Base-by-base conservation (phyloP, 2,797 vertebrate species). In the Percopsis omiscomaycus region DNA sequence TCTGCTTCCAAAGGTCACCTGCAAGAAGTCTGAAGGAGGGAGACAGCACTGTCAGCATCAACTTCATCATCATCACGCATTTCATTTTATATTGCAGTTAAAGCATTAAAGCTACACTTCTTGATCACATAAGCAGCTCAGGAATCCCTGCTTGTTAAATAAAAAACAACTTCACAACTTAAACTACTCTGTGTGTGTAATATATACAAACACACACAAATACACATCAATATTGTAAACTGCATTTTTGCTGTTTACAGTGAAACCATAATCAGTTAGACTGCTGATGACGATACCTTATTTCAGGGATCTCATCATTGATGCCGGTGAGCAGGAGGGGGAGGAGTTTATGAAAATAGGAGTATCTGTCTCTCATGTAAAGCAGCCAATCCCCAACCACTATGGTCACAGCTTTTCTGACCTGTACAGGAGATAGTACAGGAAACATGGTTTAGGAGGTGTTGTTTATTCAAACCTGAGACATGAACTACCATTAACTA, bases 311-410 rank as follows among this genome's bases (percentile, higher is more conserved):
- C 66, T 97, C 95, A 44, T 99, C 97, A 2, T 48, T 88, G 55
- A 94, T 70, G 79, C 91, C 89, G 81, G 94, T 96, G 76, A 99
- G 91, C 67, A 99, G 84, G 49, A 99, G 92, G 3, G 97, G 97
- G 57, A 96, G 89, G 69, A 99, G 69, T 79, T 96, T 99, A 85
- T 96, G 94, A 79, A 98, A 97, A 84, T 94, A 96, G 0, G 96
- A 99, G 42, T 98, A 99, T 81, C 98, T 92, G 76, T 99, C 98
- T 8, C 86, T 89, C 73, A 98, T 84, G 45, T 90, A 80, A 69
- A 98, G 90, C 42, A 99, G 88, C 97, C 97, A 99, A 44, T 89
- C 85, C 3, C 96, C 96, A 3, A 95, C 86, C 8, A 96, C 94
- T 0, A 73, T 6, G 3, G 94, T 94, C 55, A 98, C 94, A 0